Evolutionary conservation across 23 tunicate species (phyloP).

Genomic region (Ciona savignyi): DNA sequence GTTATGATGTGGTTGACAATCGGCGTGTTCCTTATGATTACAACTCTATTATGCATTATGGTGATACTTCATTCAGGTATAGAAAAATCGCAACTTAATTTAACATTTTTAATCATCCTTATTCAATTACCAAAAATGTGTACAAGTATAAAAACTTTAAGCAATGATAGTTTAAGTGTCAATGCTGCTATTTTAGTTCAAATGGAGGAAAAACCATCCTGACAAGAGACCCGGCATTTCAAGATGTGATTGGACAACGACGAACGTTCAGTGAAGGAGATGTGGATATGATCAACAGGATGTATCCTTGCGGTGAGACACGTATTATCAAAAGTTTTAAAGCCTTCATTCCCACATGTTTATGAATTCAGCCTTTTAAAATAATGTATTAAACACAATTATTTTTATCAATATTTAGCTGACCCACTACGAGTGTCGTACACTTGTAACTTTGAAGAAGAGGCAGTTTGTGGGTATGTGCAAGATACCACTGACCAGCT

Average conservation of each 20-base stretch:
- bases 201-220: slow-evolving; percentile 78
- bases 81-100: slow-evolving; percentile 1
- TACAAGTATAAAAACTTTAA: neutral
- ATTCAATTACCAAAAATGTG: neutral
- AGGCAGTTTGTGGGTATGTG: slow-evolving; percentile 62
- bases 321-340: too few relatives aligned
- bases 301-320: slow-evolving; percentile 81
- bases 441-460: slow-evolving; percentile 78
- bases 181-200: slow-evolving; percentile 11
- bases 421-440: slow-evolving; percentile 63
- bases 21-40: slow-evolving; percentile 79
- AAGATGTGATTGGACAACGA: slow-evolving; percentile 92
- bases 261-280: slow-evolving; percentile 84
- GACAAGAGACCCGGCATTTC: slow-evolving; percentile 82
- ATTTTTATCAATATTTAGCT: slow-evolving; percentile 52
- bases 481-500: slow-evolving; percentile 56
- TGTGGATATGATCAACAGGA: slow-evolving; percentile 52
- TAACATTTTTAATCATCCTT: neutral
- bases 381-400: too few relatives aligned
- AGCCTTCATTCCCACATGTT: too few relatives aligned
- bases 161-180: neutral
- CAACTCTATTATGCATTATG: slow-evolving; percentile 94
- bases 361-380: too few relatives aligned
- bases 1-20: slow-evolving; percentile 53
- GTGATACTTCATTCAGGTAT: slow-evolving; percentile 77